phyloP scores from a whole-genome alignment of 2,113 vertebrate genomes.

The Alces alces region DNA sequence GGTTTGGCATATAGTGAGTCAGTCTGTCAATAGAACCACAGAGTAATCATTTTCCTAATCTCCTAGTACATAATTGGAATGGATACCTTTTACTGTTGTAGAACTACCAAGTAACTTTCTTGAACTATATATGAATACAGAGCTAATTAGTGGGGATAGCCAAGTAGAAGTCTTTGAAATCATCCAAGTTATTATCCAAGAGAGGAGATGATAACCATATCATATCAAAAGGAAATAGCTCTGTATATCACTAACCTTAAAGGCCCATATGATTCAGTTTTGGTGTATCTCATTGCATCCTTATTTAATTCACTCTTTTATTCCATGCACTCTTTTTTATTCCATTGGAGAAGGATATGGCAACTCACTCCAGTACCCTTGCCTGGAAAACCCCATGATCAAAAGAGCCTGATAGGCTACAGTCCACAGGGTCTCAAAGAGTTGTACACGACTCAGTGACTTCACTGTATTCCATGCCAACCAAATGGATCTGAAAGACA shows the following conservation, averaged over 20 bases:
- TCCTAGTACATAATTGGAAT: neutral
- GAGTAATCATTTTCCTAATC: neutral
- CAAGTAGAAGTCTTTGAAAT: neutral
- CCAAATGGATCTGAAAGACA: neutral
- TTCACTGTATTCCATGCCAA: neutral
- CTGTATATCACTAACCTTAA: neutral
- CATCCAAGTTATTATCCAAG: rapidly evolving
- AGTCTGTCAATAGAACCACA: neutral
- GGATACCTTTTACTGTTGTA: neutral
- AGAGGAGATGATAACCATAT: neutral
- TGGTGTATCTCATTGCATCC: neutral
- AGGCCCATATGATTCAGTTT: neutral
- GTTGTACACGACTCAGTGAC: no score
- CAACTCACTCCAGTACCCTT: no score
- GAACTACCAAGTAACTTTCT: neutral
- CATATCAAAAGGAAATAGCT: neutral
- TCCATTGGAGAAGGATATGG: no score
- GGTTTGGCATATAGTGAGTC: rapidly evolving
- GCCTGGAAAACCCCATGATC: no score
- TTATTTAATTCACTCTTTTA: neutral
- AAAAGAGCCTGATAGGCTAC: no score
- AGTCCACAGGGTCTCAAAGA: no score
- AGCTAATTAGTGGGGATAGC: neutral
- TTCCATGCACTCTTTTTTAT: no score
- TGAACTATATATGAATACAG: neutral